These are phyloP conservation scores for Takifugu rubripes DNA, from an alignment of 2,797 vertebrate species.

Conservation along the genomic window DNA sequence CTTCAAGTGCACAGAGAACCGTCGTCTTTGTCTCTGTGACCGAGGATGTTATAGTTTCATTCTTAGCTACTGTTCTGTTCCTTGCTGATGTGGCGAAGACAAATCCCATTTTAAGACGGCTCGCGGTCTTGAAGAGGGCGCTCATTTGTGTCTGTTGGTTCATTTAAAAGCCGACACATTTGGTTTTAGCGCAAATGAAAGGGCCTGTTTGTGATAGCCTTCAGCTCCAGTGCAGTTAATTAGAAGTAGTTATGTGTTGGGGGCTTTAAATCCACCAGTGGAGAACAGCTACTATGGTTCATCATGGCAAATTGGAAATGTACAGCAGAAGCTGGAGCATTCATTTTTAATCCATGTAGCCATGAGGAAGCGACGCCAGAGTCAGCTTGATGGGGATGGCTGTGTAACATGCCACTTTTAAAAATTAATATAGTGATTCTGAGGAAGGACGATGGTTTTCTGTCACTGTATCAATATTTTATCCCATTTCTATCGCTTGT, in stretches of 20 bases:
- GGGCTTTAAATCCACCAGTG: not conserved
- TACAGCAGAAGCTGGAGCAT: not conserved
- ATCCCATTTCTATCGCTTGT: too few relatives aligned
- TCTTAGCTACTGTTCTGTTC: conserved; percentile 15
- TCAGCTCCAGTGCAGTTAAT: not conserved
- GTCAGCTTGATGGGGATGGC: too few relatives aligned
- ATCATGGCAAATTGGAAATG: not conserved
- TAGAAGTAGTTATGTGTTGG: not conserved
- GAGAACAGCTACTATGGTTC: not conserved
- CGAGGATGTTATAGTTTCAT: not conserved
- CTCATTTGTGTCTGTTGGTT: too few relatives aligned
- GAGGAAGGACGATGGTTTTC: too few relatives aligned
- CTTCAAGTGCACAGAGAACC: conserved; percentile 18
- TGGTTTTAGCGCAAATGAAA: not conserved
- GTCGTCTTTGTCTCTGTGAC: conserved; percentile 16
- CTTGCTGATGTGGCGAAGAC: conserved; percentile 23
- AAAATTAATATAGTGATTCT: too few relatives aligned
- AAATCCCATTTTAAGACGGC: conserved; percentile 16
- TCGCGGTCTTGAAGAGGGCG: conserved; percentile 8
- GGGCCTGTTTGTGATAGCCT: not conserved
- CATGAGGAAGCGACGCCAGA: too few relatives aligned
- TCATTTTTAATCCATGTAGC: too few relatives aligned
- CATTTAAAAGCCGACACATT: too few relatives aligned
- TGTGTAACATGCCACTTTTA: too few relatives aligned
- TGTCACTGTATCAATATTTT: too few relatives aligned